Evolutionary conservation across 2,113 vertebrate species (phyloP), one percentile per base, ranked within the genome.

Genomic region (human (Homo sapiens)): DNA sequence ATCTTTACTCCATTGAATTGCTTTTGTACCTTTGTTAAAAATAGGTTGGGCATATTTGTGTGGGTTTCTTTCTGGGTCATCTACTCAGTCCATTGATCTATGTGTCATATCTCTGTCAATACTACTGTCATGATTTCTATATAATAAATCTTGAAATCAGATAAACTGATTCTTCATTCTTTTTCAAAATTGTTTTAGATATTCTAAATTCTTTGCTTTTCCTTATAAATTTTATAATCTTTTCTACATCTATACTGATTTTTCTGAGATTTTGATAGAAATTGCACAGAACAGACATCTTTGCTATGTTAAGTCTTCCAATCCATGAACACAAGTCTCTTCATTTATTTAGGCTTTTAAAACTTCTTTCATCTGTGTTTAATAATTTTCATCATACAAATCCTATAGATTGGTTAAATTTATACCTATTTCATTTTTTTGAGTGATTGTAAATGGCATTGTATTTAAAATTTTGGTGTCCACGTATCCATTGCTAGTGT

Each of bases 171-270:
- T 70, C 25, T 91, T 76, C 52, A 92, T 27, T 91, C 14, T 91
- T 93, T 75, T 85, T 61, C 16, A 85, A 68, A 75, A 23, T 20
- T 13, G 23, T 59, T 86, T 76, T 38, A 92, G 45, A 55, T 66
- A 64, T 68, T 89, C 35, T 57, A 94, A 7, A 79, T 72, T n/a
- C 45, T 93, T 66, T 90, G 72, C 14, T 27, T 38, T 89, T 80
- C 40, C 11, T 38, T 43, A 55, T 16, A 89, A 43, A 79, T 92
- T 92, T 97, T 59, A 86, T n/a, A 84, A 70, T 86, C 50, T 89
- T 94, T 92, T 52, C 48, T 48, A 80, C 17, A 61, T 45, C 32
- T 76, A 70, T 11, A 94, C 55, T 80, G 59, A 52, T 89, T 73
- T 84, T 81, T 35, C 18, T 89, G n/a, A 5, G 30, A 50, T 57